phyloP scores from a whole-genome alignment of 2,113 vertebrate species.

The Indri indri region DNA sequence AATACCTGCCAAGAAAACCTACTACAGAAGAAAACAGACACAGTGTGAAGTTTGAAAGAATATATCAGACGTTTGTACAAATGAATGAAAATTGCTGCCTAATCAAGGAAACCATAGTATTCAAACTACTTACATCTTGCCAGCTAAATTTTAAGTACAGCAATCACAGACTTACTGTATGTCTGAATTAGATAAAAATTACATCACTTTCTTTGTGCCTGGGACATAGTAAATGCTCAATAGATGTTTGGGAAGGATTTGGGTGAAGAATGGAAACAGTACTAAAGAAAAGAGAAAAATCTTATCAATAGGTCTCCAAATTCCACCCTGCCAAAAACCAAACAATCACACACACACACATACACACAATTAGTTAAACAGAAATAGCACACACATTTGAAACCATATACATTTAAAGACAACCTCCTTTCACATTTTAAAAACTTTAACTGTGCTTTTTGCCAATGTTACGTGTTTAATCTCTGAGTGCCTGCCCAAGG shows the following conservation, averaged over 20 bases:
- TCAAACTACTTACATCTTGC: neutral
- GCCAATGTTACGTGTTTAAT: no score
- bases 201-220: neutral
- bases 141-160: neutral
- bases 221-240: neutral
- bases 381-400: neutral
- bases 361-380: neutral
- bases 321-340: neutral
- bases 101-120: neutral
- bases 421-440: neutral
- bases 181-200: neutral
- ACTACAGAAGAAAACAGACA: slow-evolving; percentile 22
- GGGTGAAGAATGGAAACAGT: neutral
- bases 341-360: neutral
- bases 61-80: neutral
- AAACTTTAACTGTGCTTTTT: neutral
- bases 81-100: neutral
- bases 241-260: neutral
- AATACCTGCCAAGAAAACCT: slow-evolving; percentile 17
- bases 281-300: neutral
- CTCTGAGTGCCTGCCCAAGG: neutral
- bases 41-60: neutral
- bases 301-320: neutral
- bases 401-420: neutral
- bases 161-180: neutral